Evolutionary conservation across 2,888 invertebrate genomes (phyloP), one percentile per base, ranked within the genome.

Genomic region (Chymomyza caudatula): DNA sequence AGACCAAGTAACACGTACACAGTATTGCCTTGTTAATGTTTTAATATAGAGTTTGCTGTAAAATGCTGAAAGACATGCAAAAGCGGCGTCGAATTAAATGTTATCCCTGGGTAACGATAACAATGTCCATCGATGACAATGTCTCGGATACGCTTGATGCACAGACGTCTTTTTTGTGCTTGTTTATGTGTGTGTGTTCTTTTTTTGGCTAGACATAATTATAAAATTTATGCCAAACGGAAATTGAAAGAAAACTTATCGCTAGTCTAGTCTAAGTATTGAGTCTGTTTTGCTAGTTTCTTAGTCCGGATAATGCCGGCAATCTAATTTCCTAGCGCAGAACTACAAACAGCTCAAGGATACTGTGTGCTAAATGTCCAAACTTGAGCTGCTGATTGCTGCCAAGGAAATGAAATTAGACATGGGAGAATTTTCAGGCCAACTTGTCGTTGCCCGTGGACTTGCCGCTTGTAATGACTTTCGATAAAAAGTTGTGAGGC

Each of bases 321-420:
- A 82, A 73, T 74, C 77, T 79, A 82, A 79, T 82, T 79, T 79
- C 78, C 80, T 82, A 63, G 61, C 47, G 58, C 22, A 23, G 60
- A 64, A 59, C 62, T 23, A 54, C 55, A 49, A 56, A 59, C 23
- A 17, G 47, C 15, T 11, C 29, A 37, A 37, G 29, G 11, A 37
- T 11, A 4, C 29, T 8, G 8, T 8, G 8, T 37, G 29, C 29
- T 37, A 37, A 37, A 37, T 37, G 29, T 37, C 29, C 8, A 37
- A 11, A 37, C 29, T 37, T 37, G 47, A 17, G 68, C 52, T 61
- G 68, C 62, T 57, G 63, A 70, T 70, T 70, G 70, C 66, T n/a
- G 61, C 55, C 61, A 53, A 77, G 83, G 78, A 79, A 79, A 79
- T 82, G 73, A 68, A 79, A 82, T 78, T 73, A 76, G 67, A 76